Percentiles rank a stretch among this genome's conserved stretches.
Evolutionary conservation across 2,888 invertebrate genomes (phyloP).

Genomic region (Acronicta alni): DNA sequence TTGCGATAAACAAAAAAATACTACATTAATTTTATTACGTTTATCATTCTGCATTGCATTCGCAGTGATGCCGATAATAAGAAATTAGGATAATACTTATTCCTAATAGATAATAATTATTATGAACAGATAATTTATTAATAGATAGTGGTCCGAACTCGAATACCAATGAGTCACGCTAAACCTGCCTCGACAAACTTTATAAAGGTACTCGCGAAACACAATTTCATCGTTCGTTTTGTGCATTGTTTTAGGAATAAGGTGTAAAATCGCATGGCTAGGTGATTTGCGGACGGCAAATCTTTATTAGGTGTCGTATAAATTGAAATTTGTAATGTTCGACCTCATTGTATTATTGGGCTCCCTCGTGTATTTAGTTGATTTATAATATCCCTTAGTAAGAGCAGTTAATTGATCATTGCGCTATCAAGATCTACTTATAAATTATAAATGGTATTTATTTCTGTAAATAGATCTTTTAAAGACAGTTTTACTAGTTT

Average conservation of each 20-base stretch:
- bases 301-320: slow-evolving; percentile 55
- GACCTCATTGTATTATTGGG: slow-evolving; percentile 75
- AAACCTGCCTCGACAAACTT: slow-evolving; percentile 40
- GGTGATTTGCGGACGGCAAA: slow-evolving; percentile 29
- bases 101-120: slow-evolving; percentile 33
- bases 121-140: slow-evolving; percentile 46
- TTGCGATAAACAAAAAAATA: not conserved
- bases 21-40: not conserved
- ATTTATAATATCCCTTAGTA: slow-evolving; percentile 60
- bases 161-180: slow-evolving; percentile 69
- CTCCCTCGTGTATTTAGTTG: slow-evolving; percentile 60
- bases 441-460: not conserved
- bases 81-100: slow-evolving; percentile 3
- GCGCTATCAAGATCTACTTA: slow-evolving; percentile 26
- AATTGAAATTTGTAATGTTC: slow-evolving; percentile 78
- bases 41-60: slow-evolving; percentile 2
- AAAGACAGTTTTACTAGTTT: no score
- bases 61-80: not conserved
- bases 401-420: slow-evolving; percentile 37
- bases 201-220: slow-evolving; percentile 21
- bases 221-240: slow-evolving; percentile 3
- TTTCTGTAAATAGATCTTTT: no score
- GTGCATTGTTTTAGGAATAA: slow-evolving; percentile 12
- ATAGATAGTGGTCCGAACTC: slow-evolving; percentile 44
- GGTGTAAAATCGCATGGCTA: slow-evolving; percentile 29